These are phyloP conservation scores for Oasisia sp. DNA, from an alignment of 2,888 invertebrate species.

Conservation along the genomic window DNA sequence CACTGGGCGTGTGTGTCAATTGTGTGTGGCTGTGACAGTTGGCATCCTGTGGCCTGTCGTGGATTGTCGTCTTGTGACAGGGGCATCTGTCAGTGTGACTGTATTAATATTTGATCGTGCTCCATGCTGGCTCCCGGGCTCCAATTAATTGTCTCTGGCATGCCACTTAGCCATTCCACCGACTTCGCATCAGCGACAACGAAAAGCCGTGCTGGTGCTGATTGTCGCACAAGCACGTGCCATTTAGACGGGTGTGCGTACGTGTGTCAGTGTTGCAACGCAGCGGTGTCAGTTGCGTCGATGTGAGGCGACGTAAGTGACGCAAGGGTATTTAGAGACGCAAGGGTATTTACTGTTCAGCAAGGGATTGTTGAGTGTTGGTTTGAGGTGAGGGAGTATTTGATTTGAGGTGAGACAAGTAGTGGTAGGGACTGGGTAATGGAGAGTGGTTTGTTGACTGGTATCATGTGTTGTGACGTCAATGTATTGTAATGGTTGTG, in stretches of 20 bases:
- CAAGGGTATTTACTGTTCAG: not conserved
- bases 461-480: not conserved
- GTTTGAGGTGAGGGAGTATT: not conserved
- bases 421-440: not conserved
- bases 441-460: not conserved
- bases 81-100: not conserved
- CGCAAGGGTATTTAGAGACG: not conserved
- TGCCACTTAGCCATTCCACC: not conserved
- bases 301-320: not conserved
- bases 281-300: not conserved
- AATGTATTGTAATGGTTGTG: too few relatives aligned
- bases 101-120: slow-evolving; percentile 7
- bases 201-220: not conserved
- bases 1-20: not conserved
- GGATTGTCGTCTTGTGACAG: not conserved
- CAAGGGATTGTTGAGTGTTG: not conserved
- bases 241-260: not conserved
- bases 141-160: slow-evolving; percentile 3
- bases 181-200: not conserved
- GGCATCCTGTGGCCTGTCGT: not conserved
- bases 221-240: not conserved
- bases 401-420: not conserved
- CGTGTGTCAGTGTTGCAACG: not conserved
- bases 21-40: not conserved
- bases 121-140: not conserved